phyloP scores from a whole-genome alignment of 2,888 invertebrate species.

The Philereme vetulata region DNA sequence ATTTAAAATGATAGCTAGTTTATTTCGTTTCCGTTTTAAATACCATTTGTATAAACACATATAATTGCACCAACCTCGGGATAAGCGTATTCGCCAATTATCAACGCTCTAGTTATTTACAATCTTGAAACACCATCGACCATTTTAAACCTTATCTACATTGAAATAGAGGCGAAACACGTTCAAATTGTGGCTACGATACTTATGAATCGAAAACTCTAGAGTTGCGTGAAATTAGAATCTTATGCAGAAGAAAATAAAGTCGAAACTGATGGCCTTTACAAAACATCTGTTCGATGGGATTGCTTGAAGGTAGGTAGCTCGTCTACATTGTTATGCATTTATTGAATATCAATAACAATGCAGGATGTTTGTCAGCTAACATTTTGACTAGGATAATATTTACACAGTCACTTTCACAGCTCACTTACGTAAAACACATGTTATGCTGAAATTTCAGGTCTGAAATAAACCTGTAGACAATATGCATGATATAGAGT shows the following conservation, averaged over 20 bases:
- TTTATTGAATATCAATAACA: slow-evolving; percentile 9
- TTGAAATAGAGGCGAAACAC: slow-evolving; percentile 4
- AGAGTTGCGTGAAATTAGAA: too few species aligned
- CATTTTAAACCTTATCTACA: slow-evolving; percentile 1
- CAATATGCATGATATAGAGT: too few species aligned
- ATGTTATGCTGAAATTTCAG: too few species aligned
- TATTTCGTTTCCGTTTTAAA: slow-evolving; percentile 9
- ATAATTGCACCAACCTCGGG: slow-evolving; percentile 21
- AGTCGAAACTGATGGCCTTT: neutral
- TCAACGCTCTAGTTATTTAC: slow-evolving; percentile 23
- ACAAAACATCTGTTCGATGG: neutral
- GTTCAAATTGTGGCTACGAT: too few species aligned
- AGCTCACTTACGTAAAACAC: too few species aligned
- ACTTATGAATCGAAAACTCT: too few species aligned
- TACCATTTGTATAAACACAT: slow-evolving; percentile 22
- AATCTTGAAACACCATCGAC: neutral
- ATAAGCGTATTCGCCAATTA: slow-evolving; percentile 18
- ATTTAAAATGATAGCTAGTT: neutral
- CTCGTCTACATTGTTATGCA: neutral
- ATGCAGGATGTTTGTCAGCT: neutral
- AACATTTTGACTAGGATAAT: neutral
- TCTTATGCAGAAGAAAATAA: neutral
- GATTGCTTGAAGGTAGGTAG: neutral
- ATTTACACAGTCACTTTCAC: neutral
- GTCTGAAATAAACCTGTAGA: too few species aligned